phyloP scores from a whole-genome alignment of 2,797 vertebrate species.

The Pangasius djambal region DNA sequence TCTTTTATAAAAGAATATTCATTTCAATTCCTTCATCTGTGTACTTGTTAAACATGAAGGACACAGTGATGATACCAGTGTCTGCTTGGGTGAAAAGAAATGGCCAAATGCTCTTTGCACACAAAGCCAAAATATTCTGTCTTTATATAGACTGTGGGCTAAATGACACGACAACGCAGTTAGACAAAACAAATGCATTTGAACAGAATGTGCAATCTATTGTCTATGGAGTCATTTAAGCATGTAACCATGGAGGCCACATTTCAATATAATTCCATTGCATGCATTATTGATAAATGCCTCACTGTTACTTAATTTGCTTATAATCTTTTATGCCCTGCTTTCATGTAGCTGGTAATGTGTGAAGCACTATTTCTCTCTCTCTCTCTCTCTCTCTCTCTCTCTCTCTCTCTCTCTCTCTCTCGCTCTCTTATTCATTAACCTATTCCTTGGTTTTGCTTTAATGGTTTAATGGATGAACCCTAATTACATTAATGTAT shows the following conservation, averaged over 20 bases:
- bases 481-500: constrained; percentile 36
- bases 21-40: not conserved
- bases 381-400: not conserved
- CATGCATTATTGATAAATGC: constrained; percentile 57
- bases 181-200: not conserved
- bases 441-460: not conserved
- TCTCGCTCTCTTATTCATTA: not conserved
- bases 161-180: not conserved
- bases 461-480: constrained; percentile 34
- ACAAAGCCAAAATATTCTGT: not conserved
- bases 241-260: constrained; percentile 42
- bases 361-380: not conserved
- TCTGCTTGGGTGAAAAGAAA: not conserved
- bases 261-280: constrained; percentile 45
- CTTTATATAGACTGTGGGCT: not conserved
- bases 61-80: not conserved
- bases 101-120: not conserved
- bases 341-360: constrained; percentile 34
- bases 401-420: not conserved
- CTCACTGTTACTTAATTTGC: constrained; percentile 46
- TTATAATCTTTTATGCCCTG: constrained; percentile 49
- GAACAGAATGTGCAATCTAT: constrained; percentile 7
- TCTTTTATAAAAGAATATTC: not conserved
- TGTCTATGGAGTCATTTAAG: constrained; percentile 19
- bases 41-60: not conserved